phyloP scores from a whole-genome alignment of 2,888 invertebrate genomes.

The Pandemis cinnamomeana region DNA sequence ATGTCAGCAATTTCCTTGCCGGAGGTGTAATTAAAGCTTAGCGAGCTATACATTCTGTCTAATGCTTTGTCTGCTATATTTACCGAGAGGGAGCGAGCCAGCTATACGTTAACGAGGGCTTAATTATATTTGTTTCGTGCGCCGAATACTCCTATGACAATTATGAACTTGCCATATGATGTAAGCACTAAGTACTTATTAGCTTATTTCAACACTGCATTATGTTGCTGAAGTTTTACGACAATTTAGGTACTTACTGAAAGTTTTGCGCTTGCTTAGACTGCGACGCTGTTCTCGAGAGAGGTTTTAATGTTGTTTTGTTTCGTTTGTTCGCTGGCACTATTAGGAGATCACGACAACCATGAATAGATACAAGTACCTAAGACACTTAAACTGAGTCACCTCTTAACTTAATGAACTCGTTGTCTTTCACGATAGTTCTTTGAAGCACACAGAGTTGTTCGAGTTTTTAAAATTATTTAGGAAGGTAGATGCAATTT shows the following conservation, averaged over 20 bases:
- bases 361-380: background rate
- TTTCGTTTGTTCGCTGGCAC: slow-evolving; percentile 11
- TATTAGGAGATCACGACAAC: background rate
- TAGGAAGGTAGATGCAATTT: background rate
- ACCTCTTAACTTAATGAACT: background rate
- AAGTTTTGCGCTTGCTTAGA: slow-evolving; percentile 17
- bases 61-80: slow-evolving; percentile 52
- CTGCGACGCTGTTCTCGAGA: slow-evolving; percentile 15
- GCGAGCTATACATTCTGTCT: slow-evolving; percentile 61
- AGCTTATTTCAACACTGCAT: slow-evolving; percentile 21
- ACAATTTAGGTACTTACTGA: slow-evolving; percentile 7
- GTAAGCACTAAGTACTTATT: slow-evolving; percentile 12
- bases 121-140: slow-evolving; percentile 71
- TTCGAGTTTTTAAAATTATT: background rate
- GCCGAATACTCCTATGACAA: slow-evolving; percentile 50
- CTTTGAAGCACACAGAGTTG: background rate
- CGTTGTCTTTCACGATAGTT: background rate
- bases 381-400: background rate
- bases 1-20: slow-evolving; percentile 62
- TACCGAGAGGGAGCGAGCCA: slow-evolving; percentile 42
- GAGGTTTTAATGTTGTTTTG: slow-evolving; percentile 7
- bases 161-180: slow-evolving; percentile 34
- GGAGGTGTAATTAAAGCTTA: slow-evolving; percentile 73
- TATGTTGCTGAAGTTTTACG: slow-evolving; percentile 12
- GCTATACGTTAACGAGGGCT: slow-evolving; percentile 62